Percentiles rank a stretch among this genome's conserved stretches.
phyloP scores from a whole-genome alignment of 2,888 invertebrate genomes.

The Euzetes globulus region DNA sequence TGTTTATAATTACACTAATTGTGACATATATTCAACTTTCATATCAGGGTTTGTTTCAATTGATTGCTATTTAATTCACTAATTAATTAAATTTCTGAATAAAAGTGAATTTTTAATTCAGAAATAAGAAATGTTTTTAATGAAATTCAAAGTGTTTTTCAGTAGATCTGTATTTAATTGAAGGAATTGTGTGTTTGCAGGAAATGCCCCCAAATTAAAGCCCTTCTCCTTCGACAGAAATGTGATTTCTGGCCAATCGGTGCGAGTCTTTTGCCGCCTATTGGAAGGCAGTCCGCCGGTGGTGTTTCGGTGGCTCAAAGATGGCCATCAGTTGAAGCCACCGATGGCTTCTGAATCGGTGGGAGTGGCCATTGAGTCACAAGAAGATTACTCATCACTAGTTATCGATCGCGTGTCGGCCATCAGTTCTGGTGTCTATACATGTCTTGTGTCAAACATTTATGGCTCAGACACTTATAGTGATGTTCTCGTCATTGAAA shows the following conservation, averaged over 20 bases:
- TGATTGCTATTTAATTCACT: background rate
- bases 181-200: background rate
- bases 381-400: conserved; percentile 38
- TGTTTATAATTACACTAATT: conserved; percentile 1
- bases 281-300: conserved; percentile 37
- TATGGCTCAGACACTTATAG: conserved; percentile 38
- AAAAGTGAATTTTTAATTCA: too few relatives aligned
- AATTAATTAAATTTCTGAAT: background rate
- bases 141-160: background rate
- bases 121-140: background rate
- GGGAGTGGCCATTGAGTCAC: conserved; percentile 36
- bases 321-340: conserved; percentile 36
- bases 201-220: conserved; percentile 30
- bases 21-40: background rate
- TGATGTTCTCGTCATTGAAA: conserved; percentile 39
- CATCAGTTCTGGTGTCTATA: conserved; percentile 39
- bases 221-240: conserved; percentile 27
- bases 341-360: background rate
- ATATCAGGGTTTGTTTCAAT: conserved; percentile 2
- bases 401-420: conserved; percentile 39
- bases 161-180: background rate
- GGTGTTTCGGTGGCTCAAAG: conserved; percentile 40
- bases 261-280: conserved; percentile 31
- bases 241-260: conserved; percentile 26
- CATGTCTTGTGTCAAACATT: conserved; percentile 40